Percentiles rank a stretch among this genome's conserved stretches.
Evolutionary conservation across 2,797 vertebrate genomes (phyloP).

Genomic region (Menidia menidia): DNA sequence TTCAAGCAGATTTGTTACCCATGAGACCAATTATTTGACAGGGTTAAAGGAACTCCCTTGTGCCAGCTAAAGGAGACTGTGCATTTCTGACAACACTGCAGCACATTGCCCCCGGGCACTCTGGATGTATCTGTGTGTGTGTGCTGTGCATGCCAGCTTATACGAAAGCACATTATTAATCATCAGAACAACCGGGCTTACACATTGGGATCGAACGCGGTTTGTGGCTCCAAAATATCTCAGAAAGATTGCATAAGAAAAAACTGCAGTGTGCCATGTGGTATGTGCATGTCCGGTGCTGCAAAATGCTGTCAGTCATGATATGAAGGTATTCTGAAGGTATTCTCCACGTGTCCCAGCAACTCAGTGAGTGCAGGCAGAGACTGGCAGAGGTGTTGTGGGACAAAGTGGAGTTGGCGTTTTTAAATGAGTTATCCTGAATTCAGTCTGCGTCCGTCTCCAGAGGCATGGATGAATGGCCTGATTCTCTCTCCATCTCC

Average conservation of each 20-base stretch:
- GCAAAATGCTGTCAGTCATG: conserved; percentile 67
- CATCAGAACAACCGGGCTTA: conserved; percentile 44
- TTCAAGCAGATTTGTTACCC: conserved; percentile 67
- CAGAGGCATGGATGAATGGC: conserved; percentile 79
- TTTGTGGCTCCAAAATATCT: conserved; percentile 28
- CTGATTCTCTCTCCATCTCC: conserved; percentile 74
- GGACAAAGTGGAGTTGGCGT: conserved; percentile 76
- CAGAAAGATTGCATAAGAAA: conserved; percentile 14
- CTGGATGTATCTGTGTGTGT: conserved; percentile 46
- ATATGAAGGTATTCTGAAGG: no score
- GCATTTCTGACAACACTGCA: conserved; percentile 69
- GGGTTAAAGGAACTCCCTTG: conserved; percentile 69
- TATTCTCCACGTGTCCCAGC: conserved; percentile 70
- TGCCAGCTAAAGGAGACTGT: conserved; percentile 60
- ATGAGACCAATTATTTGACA: conserved; percentile 81
- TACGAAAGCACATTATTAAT: conserved; percentile 50
- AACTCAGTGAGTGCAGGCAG: conserved; percentile 69
- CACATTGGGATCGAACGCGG: conserved; percentile 44
- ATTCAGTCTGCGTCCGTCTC: conserved; percentile 80
- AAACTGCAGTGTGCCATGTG: background rate
- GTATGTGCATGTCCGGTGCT: conserved; percentile 33
- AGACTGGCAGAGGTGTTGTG: conserved; percentile 75
- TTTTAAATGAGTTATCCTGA: conserved; percentile 79
- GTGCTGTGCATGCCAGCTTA: conserved; percentile 28
- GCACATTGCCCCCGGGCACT: conserved; percentile 68